Base-by-base conservation (phyloP, 2,113 vertebrate species). In the Poeciliopsis occidentalis region DNA sequence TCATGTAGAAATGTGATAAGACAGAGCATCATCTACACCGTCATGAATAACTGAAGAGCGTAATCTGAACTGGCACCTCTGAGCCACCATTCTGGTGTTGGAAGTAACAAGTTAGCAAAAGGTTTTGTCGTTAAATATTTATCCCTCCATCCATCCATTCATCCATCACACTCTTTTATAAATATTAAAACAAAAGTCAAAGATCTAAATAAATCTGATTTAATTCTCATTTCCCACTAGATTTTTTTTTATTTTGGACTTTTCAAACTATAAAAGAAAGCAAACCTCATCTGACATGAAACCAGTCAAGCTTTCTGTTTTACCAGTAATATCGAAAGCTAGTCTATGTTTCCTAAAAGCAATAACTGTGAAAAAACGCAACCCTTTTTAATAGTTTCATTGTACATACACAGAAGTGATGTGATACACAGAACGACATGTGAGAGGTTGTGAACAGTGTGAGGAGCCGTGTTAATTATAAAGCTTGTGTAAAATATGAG, bases 1-100 rank as follows among this genome's bases (percentile, higher is more conserved):
- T 81, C 67, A 72, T 67, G 30, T 17, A 71, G 71, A 83, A 83
- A 85, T 85, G 63, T 78, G 76, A 90, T 78, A 70, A 84, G 71
- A 84, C 54, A 32, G 11, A 30, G 26, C 79, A 73, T 39, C 44
- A 71, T 71, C 63, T 61, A 71, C 64, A n/a, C 34, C 37, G 4
- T 75, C 75, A 83, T 83, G 47, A 85, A 77, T 82, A 86, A 79
- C 74, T 83, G 70, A 85, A 65, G 67, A 71, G 72, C 37, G 54
- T 31, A 73, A 72, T 64, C n/a, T n/a, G 72, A 29, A 76, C 62
- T 71, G 69, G 57, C 54, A 67, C 54, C 22, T 24, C 44, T 1
- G 67, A 26, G 1, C 61, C 66, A 63, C 22, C 31, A 19, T 5
- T 63, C 44, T 73, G 64, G 64, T 39, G 54, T 44, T 47, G 19